A percentile compares a stretch with the other conserved stretches of the same genome.
Evolutionary conservation across 2,888 invertebrate genomes (phyloP).

Genomic region (Eristalis arbustorum): DNA sequence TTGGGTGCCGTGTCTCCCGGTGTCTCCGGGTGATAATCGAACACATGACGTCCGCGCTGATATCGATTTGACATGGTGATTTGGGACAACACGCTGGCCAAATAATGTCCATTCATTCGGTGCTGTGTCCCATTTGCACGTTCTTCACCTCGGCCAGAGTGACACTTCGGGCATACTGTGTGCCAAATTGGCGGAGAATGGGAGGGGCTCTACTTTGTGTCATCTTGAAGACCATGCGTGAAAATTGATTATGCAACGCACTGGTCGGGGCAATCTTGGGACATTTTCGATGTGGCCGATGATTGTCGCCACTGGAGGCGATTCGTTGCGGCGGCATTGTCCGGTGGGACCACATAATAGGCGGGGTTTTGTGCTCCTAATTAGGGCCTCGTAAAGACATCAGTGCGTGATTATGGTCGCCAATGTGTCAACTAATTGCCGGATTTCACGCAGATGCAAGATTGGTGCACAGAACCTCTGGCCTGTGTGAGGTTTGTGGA

Average conservation of each 20-base stretch:
- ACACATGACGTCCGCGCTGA: constrained; percentile 64
- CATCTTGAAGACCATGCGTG: constrained; percentile 21
- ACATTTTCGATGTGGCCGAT: background rate
- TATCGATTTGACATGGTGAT: constrained; percentile 65
- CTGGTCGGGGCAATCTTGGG: background rate
- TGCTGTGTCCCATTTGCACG: background rate
- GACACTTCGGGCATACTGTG: constrained; percentile 42
- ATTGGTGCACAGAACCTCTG: too few species aligned
- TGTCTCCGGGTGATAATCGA: constrained; percentile 57
- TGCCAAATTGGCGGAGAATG: constrained; percentile 1
- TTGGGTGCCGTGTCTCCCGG: background rate
- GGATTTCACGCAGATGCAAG: background rate
- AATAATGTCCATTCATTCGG: constrained; percentile 12
- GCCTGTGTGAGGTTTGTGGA: too few species aligned
- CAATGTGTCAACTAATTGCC: background rate
- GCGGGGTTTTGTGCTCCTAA: constrained; percentile 41
- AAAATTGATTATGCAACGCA: constrained; percentile 57
- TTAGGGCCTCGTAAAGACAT: constrained; percentile 12
- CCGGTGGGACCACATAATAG: constrained; percentile 40
- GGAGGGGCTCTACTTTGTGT: background rate
- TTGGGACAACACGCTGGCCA: constrained; percentile 53
- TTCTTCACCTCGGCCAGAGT: constrained; percentile 7
- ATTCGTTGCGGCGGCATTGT: constrained; percentile 40
- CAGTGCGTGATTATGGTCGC: background rate
- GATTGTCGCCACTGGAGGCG: constrained; percentile 8